phyloP scores from a whole-genome alignment of 2,797 vertebrate genomes.

The Setipinna tenuifilis region DNA sequence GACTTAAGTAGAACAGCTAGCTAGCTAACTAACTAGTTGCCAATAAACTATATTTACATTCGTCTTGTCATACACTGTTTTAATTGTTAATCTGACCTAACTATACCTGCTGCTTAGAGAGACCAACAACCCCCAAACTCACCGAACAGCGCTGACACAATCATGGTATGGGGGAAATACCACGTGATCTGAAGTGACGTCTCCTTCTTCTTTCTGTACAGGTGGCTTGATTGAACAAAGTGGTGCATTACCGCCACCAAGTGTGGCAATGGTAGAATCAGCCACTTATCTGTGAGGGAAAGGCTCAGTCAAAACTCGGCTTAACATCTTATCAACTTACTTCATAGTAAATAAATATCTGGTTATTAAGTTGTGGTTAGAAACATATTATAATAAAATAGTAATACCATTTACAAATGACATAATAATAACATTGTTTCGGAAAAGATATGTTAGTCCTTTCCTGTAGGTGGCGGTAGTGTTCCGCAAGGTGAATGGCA shows the following conservation, averaged over 20 bases:
- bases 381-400: neutral
- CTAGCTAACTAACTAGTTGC: too few species aligned
- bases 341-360: neutral
- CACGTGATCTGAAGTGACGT: neutral
- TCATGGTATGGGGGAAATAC: neutral
- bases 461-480: conserved; percentile 1
- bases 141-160: neutral
- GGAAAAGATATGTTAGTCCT: neutral
- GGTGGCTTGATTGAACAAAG: neutral
- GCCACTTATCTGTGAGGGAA: neutral
- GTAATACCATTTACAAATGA: neutral
- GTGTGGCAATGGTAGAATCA: neutral
- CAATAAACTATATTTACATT: neutral
- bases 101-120: neutral
- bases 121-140: neutral
- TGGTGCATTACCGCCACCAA: neutral
- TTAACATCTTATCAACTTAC: neutral
- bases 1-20: neutral
- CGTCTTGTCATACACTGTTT: neutral
- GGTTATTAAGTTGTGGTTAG: too few species aligned
- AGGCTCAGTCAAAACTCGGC: neutral
- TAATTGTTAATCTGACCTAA: neutral
- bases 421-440: neutral
- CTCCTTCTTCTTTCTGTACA: neutral
- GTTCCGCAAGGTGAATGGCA: neutral